Evolutionary conservation across 2,113 vertebrate genomes (phyloP), one percentile per base, ranked within the genome.

Genomic region (Mola mola): DNA sequence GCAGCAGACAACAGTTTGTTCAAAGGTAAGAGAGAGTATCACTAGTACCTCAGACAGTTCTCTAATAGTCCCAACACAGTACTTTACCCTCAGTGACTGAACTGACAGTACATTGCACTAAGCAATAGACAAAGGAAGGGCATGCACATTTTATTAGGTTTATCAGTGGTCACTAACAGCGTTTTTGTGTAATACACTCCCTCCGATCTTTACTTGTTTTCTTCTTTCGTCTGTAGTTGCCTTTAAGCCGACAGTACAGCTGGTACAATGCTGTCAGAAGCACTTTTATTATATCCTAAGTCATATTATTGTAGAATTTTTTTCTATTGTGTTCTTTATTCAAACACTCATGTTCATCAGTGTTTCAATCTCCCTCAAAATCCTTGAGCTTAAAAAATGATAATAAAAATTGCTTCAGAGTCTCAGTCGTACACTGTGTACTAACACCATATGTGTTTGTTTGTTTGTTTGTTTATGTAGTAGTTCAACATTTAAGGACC

Each of bases 1-100:
- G 96, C 90, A 97, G 95, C 94, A 97, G 97, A 94, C 97, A 99
- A 93, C 97, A 98, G 95, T 99, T 98, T 97, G 96, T 99, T 94
- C 97, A 98, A 94, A 99, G 97, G 97, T 99, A 97, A 96, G 96
- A 90, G 85, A n/a, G 65, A 60, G 53, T 11, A 13, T 79, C 63
- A 46, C 51, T 59, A n/a, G 28, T 58, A 55, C 62, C n/a, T 65
- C 55, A 55, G 47, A 74, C 40, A 25, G 42, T 65, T 43, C 56
- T 33, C 31, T 42, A 20, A 43, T 53, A 51, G 34, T 37, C 44
- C 48, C 31, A 17, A 12, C 50, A 61, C 48, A 51, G 19, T 33
- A 15, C 11, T 36, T n/a, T 15, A 16, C 51, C 44, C 62, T 15
- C 49, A 52, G 9, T 24, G 53, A 51, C 62, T 58, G 8, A 42